Evolutionary conservation across 2,113 vertebrate species (phyloP), one percentile per base, ranked within the genome.

Genomic region (Chinchilla lanigera): DNA sequence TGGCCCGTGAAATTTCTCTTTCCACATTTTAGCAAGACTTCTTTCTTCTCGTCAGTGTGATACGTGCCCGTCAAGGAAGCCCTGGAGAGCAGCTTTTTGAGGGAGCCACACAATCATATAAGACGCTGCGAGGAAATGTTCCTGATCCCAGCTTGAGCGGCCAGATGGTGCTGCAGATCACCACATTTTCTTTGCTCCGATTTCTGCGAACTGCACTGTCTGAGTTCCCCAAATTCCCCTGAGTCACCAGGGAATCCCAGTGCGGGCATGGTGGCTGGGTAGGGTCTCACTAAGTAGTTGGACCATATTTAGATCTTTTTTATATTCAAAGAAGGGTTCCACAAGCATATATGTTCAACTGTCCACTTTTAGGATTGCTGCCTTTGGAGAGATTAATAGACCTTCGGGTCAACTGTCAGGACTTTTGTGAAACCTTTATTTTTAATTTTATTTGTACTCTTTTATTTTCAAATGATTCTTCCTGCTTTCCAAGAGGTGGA

Each of bases 71-170:
- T 19, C 54, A n/a, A 19, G 50, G 28, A 85, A 65, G 54, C 63
- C 65, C 58, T 30, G 44, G 58, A 67, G 81, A 54, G 50, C 35
- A 56, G 12, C 60, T 50, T 26, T 4, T 84, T 9, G 60, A 52
- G 47, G 81, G 78, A 63, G 47, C 50, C 56, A 80, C 89, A 50
- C 17, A 63, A 38, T 84, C 11, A 16, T 10, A 1, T 20, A 10
- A 63, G 67, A 38, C 17, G 38, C 7, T 2, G 24, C 2, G 9
- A 52, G 56, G 22, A 33, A 16, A 4, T 5, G 16, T 24, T 71
- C 26, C 9, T 7, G 26, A 5, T 17, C n/a, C 5, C 14, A 1
- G 3, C 33, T 9, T 41, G 16, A 3, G 0, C 0, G 7, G 17
- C 58, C 71, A 44, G 28, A 4, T 33, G 10, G 8, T 35, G 38